Base-by-base conservation (phyloP, 2,888 invertebrate genomes). In the Leptopilina syphax region DNA sequence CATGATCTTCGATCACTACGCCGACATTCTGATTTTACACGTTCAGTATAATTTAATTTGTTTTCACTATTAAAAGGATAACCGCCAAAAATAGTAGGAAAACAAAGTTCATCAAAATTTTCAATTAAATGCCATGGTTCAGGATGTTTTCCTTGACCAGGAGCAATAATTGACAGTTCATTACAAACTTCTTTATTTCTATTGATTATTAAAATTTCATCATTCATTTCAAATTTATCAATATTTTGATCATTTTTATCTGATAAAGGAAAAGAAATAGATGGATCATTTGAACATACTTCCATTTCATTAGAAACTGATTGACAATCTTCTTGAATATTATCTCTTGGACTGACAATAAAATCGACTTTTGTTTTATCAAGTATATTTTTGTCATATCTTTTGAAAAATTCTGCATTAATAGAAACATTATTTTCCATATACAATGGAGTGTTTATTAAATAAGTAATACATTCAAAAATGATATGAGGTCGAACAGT, bases 141-240 rank as follows among this genome's bases (percentile, higher is more conserved):
- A 7, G 88, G 87, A n/a, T 54, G 50, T 79, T 86, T 82, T 24
- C 81, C 83, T 83, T 88, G 86, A 1, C 86, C 87, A 8, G 87
- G 86, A 7, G 88, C 41, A 1, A 41, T 41, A 10, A 13, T 86
- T 57, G 86, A 84, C 3, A 84, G 78, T 44, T 81, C 50, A 41
- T 82, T 78, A 76, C 67, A 68, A 24, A 77, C 18, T 44, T 82
- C 76, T 68, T 82, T 76, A 80, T 86, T 85, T 66, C 78, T 82
- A 80, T 85, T 76, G 3, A 85, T 50, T 34, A 84, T 13, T 67
- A 84, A 67, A 54, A 85, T 84, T 81, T 86, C 82, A 54, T 84
- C 85, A 77, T 78, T 78, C 5, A 27, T n/a, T 5, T 77, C 44
- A 41, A 47, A 27, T 8, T 44, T 3, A 44, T 44, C 44, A 44